A percentile compares a stretch with the other conserved stretches of the same genome.
Evolutionary conservation across 2,113 vertebrate genomes (phyloP).

Genomic region (Falco punctatus): DNA sequence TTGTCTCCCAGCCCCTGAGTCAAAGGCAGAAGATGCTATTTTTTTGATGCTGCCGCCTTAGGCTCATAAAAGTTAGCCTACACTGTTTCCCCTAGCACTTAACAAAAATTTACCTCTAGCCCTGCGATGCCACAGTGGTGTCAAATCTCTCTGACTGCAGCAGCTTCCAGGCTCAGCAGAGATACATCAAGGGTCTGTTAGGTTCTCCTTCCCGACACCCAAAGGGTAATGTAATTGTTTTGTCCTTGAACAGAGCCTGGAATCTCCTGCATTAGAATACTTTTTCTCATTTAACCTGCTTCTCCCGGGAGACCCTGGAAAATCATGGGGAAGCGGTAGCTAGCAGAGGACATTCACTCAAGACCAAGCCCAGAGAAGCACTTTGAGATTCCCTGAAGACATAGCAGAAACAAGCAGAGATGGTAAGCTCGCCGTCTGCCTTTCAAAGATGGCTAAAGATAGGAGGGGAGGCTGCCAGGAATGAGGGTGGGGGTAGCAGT

Average conservation of each 20-base stretch:
- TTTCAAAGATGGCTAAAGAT: background rate
- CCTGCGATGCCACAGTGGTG: background rate
- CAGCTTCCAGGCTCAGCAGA: constrained; percentile 41
- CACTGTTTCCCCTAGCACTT: background rate
- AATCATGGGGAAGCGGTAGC: background rate
- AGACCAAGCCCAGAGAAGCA: background rate
- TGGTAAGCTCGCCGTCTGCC: background rate
- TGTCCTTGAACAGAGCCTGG: constrained; percentile 20
- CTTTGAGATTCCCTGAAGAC: background rate
- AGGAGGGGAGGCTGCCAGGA: background rate
- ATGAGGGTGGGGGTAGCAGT: background rate
- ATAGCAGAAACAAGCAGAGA: background rate
- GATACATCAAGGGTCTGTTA: background rate
- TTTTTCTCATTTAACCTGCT: background rate
- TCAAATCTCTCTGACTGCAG: constrained; percentile 46
- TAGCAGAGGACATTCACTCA: background rate
- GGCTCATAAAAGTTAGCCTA: background rate
- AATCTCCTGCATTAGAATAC: background rate
- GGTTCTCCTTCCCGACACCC: background rate
- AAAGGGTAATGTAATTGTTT: constrained; percentile 1
- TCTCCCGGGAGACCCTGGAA: background rate
- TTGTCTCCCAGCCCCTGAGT: background rate
- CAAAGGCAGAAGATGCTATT: background rate
- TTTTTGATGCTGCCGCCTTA: background rate
- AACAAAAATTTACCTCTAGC: background rate